phyloP scores from a whole-genome alignment of 2,888 invertebrate genomes.

The Monopis laevigella region DNA sequence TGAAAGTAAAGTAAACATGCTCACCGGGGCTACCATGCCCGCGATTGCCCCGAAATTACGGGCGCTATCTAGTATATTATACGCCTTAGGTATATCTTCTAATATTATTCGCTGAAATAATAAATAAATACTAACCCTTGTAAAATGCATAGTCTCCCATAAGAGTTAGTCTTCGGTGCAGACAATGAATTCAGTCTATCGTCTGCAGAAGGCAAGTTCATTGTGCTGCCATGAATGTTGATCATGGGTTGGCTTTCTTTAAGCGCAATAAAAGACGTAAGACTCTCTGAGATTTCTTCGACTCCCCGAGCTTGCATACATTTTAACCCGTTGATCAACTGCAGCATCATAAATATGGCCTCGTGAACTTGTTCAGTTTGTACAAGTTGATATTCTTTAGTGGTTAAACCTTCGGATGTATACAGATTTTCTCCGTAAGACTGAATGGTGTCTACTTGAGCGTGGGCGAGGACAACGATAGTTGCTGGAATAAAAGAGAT shows the following conservation, averaged over 20 bases:
- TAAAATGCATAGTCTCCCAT: constrained; percentile 75
- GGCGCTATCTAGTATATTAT: too few relatives aligned
- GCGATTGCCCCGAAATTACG: too few relatives aligned
- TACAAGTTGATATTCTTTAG: constrained; percentile 48
- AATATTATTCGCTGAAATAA: too few relatives aligned
- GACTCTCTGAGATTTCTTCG: constrained; percentile 77
- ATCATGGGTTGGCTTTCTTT: constrained; percentile 55
- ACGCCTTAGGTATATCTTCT: too few relatives aligned
- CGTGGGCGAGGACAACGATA: constrained; percentile 76
- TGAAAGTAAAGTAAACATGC: too few relatives aligned
- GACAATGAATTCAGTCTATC: constrained; percentile 53
- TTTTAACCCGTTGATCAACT: constrained; percentile 83
- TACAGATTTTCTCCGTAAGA: constrained; percentile 73
- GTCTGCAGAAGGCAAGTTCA: constrained; percentile 37
- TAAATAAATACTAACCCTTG: constrained; percentile 69
- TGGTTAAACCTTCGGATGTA: constrained; percentile 51
- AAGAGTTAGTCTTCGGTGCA: constrained; percentile 56
- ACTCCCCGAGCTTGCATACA: constrained; percentile 84
- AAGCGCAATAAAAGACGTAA: constrained; percentile 78
- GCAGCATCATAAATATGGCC: constrained; percentile 80
- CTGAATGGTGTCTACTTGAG: constrained; percentile 79
- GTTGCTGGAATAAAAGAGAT: constrained; percentile 67
- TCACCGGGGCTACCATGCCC: too few relatives aligned
- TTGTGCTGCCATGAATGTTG: constrained; percentile 32
- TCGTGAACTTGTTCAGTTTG: constrained; percentile 69